These are phyloP conservation scores for Cheilosia grossa DNA, from an alignment of 2,888 invertebrate species.

Conservation along the genomic window DNA sequence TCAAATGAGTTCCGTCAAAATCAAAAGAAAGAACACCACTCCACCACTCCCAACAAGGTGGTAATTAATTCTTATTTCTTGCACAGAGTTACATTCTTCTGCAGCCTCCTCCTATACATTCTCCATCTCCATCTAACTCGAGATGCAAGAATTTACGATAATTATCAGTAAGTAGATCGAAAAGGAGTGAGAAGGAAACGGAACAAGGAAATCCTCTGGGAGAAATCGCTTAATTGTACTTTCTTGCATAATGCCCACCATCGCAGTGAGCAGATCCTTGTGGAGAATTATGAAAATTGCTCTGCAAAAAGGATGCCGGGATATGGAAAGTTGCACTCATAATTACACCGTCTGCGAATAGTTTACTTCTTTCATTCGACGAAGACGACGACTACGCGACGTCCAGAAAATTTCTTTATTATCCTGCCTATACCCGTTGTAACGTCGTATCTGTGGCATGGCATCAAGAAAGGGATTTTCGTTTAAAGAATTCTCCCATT, in stretches of 20 bases:
- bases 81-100: constrained; percentile 38
- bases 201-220: constrained; percentile 55
- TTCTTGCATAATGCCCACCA: constrained; percentile 14
- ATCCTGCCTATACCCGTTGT: neutral
- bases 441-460: constrained; percentile 39
- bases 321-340: constrained; percentile 50
- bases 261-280: constrained; percentile 18
- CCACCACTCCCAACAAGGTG: constrained; percentile 32
- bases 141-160: constrained; percentile 53
- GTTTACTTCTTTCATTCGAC: constrained; percentile 49
- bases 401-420: constrained; percentile 18
- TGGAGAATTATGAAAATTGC: constrained; percentile 59
- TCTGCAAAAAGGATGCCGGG: constrained; percentile 32
- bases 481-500: neutral
- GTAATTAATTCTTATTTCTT: constrained; percentile 57
- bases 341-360: constrained; percentile 64
- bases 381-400: neutral
- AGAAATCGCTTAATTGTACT: constrained; percentile 66
- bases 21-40: neutral
- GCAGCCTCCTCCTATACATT: constrained; percentile 21
- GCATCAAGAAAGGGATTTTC: constrained; percentile 15
- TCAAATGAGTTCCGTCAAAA: constrained; percentile 42
- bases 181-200: constrained; percentile 21
- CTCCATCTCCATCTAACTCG: neutral
- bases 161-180: constrained; percentile 51